Evolutionary conservation across 1,140 invertebrate genomes (phyloP).

Genomic region (Magallana ariakensis): DNA sequence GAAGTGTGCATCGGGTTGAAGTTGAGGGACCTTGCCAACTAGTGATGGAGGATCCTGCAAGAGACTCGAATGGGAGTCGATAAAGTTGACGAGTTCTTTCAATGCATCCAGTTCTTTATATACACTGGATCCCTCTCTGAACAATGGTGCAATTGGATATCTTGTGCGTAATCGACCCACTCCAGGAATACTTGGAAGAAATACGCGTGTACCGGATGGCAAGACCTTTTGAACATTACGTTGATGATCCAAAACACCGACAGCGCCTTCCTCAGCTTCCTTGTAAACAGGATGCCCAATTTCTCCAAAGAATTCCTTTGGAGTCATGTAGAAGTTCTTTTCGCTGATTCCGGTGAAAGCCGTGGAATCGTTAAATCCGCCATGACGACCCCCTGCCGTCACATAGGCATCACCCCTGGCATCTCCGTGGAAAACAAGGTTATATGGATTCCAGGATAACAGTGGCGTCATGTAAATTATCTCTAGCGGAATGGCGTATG

Average conservation of each 20-base stretch:
- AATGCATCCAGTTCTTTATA: slow-evolving; percentile 70
- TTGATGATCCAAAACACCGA: slow-evolving; percentile 64
- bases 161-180: slow-evolving; percentile 66
- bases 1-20: slow-evolving; percentile 42
- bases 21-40: not conserved
- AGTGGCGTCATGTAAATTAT: slow-evolving; percentile 67
- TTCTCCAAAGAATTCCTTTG: slow-evolving; percentile 64
- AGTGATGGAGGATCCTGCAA: slow-evolving; percentile 57
- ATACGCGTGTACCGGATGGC: slow-evolving; percentile 65
- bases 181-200: slow-evolving; percentile 65
- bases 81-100: slow-evolving; percentile 68
- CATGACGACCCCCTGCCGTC: slow-evolving; percentile 55
- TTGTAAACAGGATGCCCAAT: slow-evolving; percentile 47
- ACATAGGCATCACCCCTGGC: not conserved
- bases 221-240: slow-evolving; percentile 49
- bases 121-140: slow-evolving; percentile 63
- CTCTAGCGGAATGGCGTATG: slow-evolving; percentile 69
- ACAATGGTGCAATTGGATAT: slow-evolving; percentile 72
- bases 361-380: slow-evolving; percentile 51
- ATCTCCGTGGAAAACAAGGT: slow-evolving; percentile 40
- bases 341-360: slow-evolving; percentile 69
- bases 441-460: slow-evolving; percentile 66
- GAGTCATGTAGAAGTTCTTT: slow-evolving; percentile 68
- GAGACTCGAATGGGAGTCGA: slow-evolving; percentile 52
- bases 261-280: slow-evolving; percentile 63